These are phyloP conservation scores for Tinea semifulvella DNA, from an alignment of 2,888 invertebrate species.

Conservation along the genomic window DNA sequence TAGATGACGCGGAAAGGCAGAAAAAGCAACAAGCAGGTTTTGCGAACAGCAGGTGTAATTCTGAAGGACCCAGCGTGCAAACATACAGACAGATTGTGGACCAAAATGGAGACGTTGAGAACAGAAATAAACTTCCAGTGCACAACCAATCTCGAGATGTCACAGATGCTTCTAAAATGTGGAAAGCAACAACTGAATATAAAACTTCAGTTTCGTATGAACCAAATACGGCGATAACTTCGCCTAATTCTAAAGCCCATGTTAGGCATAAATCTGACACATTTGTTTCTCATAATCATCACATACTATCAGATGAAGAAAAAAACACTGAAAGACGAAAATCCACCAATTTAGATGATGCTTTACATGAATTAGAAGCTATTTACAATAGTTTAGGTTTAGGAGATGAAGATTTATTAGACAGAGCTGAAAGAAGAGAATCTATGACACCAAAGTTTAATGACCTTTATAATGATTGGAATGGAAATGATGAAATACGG, in stretches of 20 bases:
- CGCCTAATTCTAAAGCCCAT: slow-evolving; percentile 50
- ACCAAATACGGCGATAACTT: slow-evolving; percentile 36
- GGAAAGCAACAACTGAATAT: slow-evolving; percentile 60
- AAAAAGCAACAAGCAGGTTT: slow-evolving; percentile 41
- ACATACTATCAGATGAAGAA: slow-evolving; percentile 58
- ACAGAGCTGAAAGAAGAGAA: slow-evolving; percentile 80
- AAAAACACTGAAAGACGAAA: slow-evolving; percentile 65
- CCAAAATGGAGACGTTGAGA: slow-evolving; percentile 32
- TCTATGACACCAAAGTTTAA: slow-evolving; percentile 64
- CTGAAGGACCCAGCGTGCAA: slow-evolving; percentile 40
- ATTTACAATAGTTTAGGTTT: slow-evolving; percentile 89
- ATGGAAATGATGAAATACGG: slow-evolving; percentile 57
- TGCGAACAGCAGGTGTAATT: slow-evolving; percentile 42
- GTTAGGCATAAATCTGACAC: slow-evolving; percentile 58
- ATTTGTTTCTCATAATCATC: slow-evolving; percentile 37
- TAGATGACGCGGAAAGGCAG: slow-evolving; percentile 62
- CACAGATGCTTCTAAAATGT: slow-evolving; percentile 51
- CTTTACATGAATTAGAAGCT: slow-evolving; percentile 88
- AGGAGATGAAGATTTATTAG: slow-evolving; percentile 82
- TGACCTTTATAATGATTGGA: slow-evolving; percentile 58
- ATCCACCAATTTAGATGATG: slow-evolving; percentile 86
- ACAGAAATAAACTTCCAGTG: slow-evolving; percentile 37
- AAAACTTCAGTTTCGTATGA: slow-evolving; percentile 50
- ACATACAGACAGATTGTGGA: background rate
- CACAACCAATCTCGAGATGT: slow-evolving; percentile 37